Base-by-base conservation (phyloP, 2,888 invertebrate genomes). In the Agriopis aurantiaria region DNA sequence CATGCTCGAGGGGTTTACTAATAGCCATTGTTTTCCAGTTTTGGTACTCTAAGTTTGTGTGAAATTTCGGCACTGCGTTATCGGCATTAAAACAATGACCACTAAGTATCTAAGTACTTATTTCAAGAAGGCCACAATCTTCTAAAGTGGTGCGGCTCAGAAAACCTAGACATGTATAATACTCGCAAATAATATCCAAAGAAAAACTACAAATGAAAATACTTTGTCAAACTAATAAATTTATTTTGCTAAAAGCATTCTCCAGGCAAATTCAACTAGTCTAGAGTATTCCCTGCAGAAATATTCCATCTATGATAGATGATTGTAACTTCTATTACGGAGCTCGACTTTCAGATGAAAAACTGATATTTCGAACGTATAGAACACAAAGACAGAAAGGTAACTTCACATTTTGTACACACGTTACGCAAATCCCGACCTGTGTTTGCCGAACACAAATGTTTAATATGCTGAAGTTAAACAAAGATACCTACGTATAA, bases 401-500 rank as follows among this genome's bases (percentile, higher is more conserved):
- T 72, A 74, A 75, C 68, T 75, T 68, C 68, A 62, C 74, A 78
- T 78, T 80, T 77, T 75, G 74, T 59, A 75, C 72, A 79, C 78
- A 75, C 75, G 81, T 80, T 79, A 80, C 79, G 77, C 78, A 84
- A 87, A 85, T 84, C 82, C 81, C 81, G 75, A 79, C 78, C 80
- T 78, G 80, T 84, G 83, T 88, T 86, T 87, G 81, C 80, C 63
- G 72, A 80, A 81, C 80, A 81, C 83, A 86, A 88, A 86, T 83
- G 84, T 88, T 88, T 86, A 85, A 87, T 84, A 81, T 83, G 81
- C 80, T 78, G 83, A 82, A 82, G 14, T 84, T 85, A 86, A 87
- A 85, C 84, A 88, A 85, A 85, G 84, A 80, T 85, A 69, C 55
- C 49, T 69, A 81, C 77, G 78, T 69, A 33, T 33, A 72, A 17